Evolutionary conservation across 2,888 invertebrate genomes (phyloP).

Genomic region (Agriopis leucophaearia): DNA sequence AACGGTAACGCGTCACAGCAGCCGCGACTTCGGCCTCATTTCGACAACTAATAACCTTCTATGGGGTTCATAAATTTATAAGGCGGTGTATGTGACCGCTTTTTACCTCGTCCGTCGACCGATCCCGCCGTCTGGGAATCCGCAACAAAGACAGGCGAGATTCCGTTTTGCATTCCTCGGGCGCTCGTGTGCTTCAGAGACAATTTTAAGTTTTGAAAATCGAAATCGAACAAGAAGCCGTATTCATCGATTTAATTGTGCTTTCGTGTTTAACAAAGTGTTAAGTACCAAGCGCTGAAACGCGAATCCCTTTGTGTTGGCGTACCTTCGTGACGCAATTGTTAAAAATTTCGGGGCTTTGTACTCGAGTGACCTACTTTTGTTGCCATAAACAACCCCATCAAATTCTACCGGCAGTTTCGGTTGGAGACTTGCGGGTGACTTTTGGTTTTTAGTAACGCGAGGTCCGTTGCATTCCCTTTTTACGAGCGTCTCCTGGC

Average conservation of each 20-base stretch:
- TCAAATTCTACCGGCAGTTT: constrained; percentile 73
- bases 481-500: constrained; percentile 79
- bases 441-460: constrained; percentile 72
- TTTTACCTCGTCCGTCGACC: constrained; percentile 72
- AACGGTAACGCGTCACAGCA: constrained; percentile 68
- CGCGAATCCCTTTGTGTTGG: constrained; percentile 27
- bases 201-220: constrained; percentile 69
- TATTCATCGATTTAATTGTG: constrained; percentile 36
- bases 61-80: constrained; percentile 75
- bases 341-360: constrained; percentile 49
- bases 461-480: constrained; percentile 79
- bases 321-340: constrained; percentile 43
- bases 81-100: constrained; percentile 77
- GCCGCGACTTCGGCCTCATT: constrained; percentile 64
- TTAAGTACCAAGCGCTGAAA: constrained; percentile 46
- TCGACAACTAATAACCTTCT: constrained; percentile 77
- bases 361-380: constrained; percentile 76
- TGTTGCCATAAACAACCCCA: constrained; percentile 72
- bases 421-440: constrained; percentile 62
- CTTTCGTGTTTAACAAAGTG: constrained; percentile 34
- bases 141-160: constrained; percentile 79
- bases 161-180: constrained; percentile 82
- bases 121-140: constrained; percentile 85
- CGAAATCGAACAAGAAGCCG: constrained; percentile 61
- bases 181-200: constrained; percentile 71